Evolutionary conservation across 2,888 invertebrate genomes (phyloP).

Genomic region (Zygothrica quintamaculata): DNA sequence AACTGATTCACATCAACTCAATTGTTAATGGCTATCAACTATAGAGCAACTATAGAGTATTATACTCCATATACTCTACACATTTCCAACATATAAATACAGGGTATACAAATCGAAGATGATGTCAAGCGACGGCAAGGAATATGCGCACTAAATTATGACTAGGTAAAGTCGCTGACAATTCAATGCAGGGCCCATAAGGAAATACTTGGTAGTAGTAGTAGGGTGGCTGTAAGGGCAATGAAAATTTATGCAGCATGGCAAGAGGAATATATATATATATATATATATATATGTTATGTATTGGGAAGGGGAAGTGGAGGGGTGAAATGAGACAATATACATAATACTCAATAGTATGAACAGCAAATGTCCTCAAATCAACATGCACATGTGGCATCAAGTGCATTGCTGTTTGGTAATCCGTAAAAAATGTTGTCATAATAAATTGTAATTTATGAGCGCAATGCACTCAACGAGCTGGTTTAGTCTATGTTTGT

Average conservation of each 20-base stretch:
- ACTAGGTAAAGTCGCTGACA: slow-evolving; percentile 75
- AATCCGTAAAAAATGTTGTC: slow-evolving; percentile 80
- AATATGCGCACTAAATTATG: slow-evolving; percentile 73
- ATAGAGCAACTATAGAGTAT: too few species aligned
- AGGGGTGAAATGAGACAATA: slow-evolving; percentile 1
- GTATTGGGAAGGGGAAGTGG: background rate
- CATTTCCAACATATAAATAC: background rate
- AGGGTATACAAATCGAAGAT: slow-evolving; percentile 45
- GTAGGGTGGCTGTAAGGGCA: slow-evolving; percentile 35
- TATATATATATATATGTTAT: too few species aligned
- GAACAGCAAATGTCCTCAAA: slow-evolving; percentile 54
- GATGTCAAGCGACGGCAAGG: slow-evolving; percentile 38
- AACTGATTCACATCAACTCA: too few species aligned
- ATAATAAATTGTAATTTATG: slow-evolving; percentile 80
- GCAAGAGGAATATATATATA: slow-evolving; percentile 17
- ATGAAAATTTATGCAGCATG: slow-evolving; percentile 71
- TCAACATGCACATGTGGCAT: slow-evolving; percentile 59
- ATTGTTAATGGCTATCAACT: too few species aligned
- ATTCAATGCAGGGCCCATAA: slow-evolving; percentile 71
- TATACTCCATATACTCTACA: too few species aligned
- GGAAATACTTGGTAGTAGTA: slow-evolving; percentile 69
- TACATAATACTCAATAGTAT: background rate
- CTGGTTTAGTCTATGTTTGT: background rate
- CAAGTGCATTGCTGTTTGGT: slow-evolving; percentile 64
- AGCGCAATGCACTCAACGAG: slow-evolving; percentile 53